A percentile compares a stretch with the other conserved stretches of the same genome.
These are phyloP conservation scores for Australoheros facetus DNA, from an alignment of 2,797 vertebrate species.

Conservation along the genomic window DNA sequence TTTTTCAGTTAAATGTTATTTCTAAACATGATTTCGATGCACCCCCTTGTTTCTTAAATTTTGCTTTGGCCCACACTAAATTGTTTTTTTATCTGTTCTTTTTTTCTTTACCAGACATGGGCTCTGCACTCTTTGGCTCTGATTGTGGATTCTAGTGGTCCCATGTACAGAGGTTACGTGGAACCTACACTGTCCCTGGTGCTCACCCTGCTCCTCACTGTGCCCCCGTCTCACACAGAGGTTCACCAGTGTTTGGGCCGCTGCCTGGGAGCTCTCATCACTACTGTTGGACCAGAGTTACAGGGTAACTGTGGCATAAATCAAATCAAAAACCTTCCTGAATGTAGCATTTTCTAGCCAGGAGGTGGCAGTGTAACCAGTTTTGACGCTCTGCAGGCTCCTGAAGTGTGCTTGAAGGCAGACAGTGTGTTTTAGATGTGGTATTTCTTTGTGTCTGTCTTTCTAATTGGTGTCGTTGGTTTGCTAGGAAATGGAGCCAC, in stretches of 20 bases:
- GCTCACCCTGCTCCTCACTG: constrained; percentile 93
- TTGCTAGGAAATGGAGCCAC: constrained; percentile 91
- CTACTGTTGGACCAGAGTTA: constrained; percentile 96
- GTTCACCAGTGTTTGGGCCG: constrained; percentile 98
- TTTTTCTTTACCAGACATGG: constrained; percentile 87
- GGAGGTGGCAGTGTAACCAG: constrained; percentile 52
- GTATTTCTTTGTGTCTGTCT: neutral
- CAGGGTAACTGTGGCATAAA: constrained; percentile 83
- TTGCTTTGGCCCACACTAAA: neutral
- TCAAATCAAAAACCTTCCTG: neutral
- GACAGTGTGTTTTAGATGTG: neutral
- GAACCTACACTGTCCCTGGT: constrained; percentile 96
- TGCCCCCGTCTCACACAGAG: constrained; percentile 96
- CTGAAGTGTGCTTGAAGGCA: neutral
- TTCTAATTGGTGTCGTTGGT: constrained; percentile 17
- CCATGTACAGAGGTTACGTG: constrained; percentile 98
- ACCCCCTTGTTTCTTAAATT: neutral
- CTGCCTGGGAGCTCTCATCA: constrained; percentile 97
- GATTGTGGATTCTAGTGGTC: constrained; percentile 98
- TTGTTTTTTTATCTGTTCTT: neutral
- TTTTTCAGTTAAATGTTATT: neutral
- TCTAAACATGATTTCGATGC: neutral
- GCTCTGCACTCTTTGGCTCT: constrained; percentile 97
- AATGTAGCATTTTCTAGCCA: constrained; percentile 14
- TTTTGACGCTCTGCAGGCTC: neutral